Base-by-base conservation (phyloP, 1,140 invertebrate species). In the Trichonephila clavipes region DNA sequence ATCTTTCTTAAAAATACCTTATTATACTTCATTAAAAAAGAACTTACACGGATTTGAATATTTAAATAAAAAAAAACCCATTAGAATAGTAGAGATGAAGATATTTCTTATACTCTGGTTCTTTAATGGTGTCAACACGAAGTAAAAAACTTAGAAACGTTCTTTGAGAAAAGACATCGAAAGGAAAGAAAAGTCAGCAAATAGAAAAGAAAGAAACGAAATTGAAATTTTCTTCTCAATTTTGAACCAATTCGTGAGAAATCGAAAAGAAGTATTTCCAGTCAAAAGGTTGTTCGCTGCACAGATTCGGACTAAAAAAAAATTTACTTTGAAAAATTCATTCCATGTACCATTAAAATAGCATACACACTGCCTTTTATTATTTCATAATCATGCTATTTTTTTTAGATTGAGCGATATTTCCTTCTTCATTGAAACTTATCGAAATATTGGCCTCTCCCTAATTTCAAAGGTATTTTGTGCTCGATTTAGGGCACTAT, bases 211-310 rank as follows among this genome's bases (percentile, higher is more conserved):
- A 40, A 28, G 8, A 58, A 21, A 2, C 44, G 0, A 59, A 18
- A 83, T 24, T 83, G 82, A 59, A 24, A 58, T 83, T 83, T 83
- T 83, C n/a, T 83, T 19, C n/a, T n/a, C 44, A 51, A 83, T 58
- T 59, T 83, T 7, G 40, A 1, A 24, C 34, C 51, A 4, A 7
- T 28, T 83, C 51, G 44, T 83, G 82, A 83, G 44, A 59, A 2
- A 24, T 24, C 21, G 7, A n/a, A 59, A 58, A n/a, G 6, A 83
- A n/a, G 18, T 21, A 77, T 21, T 77, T 16, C 1, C 7, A 77
- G 24, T 4, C 28, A 34, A 10, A 72, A 24, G 28, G 69, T 10
- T 28, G 6, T 51, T 3, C 28, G 24, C 34, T 12, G 28, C 34
- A 77, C 28, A 28, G 44, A 83, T n/a, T 19, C 19, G 18, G 16